Evolutionary conservation across 35 echinoderm and acorn worm genomes (phyloP).

Genomic region (Heliocidaris tuberculata): DNA sequence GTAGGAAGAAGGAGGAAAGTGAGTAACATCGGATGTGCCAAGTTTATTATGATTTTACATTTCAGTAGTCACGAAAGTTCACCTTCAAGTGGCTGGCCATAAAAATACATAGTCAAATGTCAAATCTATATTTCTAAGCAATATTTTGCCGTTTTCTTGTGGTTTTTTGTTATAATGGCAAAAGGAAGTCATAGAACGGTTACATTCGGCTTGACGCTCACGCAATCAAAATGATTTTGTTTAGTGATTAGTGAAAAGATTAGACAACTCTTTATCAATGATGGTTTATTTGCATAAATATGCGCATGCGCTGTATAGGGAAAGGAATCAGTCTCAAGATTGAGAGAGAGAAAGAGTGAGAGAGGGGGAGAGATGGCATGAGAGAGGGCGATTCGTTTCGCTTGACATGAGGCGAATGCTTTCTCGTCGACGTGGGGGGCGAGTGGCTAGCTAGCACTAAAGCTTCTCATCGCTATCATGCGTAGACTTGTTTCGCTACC

Average conservation of each 20-base stretch:
- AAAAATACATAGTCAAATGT: neutral
- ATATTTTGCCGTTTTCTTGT: neutral
- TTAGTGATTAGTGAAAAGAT: neutral
- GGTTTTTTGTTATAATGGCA: neutral
- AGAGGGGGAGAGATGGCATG: neutral
- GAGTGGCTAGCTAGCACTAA: constrained; percentile 30
- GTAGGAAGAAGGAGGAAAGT: neutral
- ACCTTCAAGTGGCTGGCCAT: neutral
- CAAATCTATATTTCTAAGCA: neutral
- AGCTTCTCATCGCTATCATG: neutral
- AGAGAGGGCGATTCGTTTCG: neutral
- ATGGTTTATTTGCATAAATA: constrained; percentile 43
- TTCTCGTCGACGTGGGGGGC: constrained; percentile 41
- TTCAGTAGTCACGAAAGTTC: constrained; percentile 10
- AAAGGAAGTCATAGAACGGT: neutral
- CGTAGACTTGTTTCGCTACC: neutral
- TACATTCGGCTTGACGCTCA: neutral
- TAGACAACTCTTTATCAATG: neutral
- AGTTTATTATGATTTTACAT: constrained; percentile 13
- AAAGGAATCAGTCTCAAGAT: neutral
- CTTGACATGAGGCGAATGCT: neutral
- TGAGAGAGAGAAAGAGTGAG: neutral
- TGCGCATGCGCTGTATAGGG: neutral
- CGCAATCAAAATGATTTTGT: neutral
- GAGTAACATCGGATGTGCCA: neutral